These are phyloP conservation scores for Streblospio benedicti DNA, from an alignment of 1,140 invertebrate genomes.

Conservation along the genomic window DNA sequence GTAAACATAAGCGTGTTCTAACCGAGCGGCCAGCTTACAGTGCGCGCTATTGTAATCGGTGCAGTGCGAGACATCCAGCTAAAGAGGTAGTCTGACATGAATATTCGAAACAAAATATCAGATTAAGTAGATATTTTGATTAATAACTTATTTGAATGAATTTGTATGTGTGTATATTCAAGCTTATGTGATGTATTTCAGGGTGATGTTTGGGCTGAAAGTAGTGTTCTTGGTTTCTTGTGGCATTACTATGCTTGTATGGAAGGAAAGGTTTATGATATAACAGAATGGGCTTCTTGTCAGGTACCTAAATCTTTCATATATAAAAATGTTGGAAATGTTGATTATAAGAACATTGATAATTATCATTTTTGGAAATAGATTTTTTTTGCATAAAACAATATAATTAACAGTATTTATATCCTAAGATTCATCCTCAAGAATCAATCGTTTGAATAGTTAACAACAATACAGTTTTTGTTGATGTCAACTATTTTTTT, in stretches of 20 bases:
- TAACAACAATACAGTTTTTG: too few species aligned
- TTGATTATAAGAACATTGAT: too few species aligned
- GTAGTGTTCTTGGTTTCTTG: slow-evolving; percentile 69
- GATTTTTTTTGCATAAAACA: too few species aligned
- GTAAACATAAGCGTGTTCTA: slow-evolving; percentile 73
- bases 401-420: too few species aligned
- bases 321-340: too few species aligned
- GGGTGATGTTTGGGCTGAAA: slow-evolving; percentile 94
- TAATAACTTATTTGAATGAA: slow-evolving; percentile 9
- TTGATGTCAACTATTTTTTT: too few species aligned
- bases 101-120: too few species aligned
- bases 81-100: slow-evolving; percentile 65
- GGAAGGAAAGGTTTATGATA: slow-evolving; percentile 87
- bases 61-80: slow-evolving; percentile 81
- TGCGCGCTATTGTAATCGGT: slow-evolving; percentile 77
- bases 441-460: too few species aligned
- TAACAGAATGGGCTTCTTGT: slow-evolving; percentile 90
- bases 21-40: slow-evolving; percentile 79
- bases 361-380: too few species aligned
- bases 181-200: slow-evolving; percentile 38
- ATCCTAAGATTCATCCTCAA: too few species aligned
- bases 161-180: background rate
- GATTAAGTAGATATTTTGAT: background rate
- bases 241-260: slow-evolving; percentile 95
- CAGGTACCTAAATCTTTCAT: too few species aligned